Conservation (phyloP, 2,113 vertebrate species). For the Scophthalmus maximus region DNA sequence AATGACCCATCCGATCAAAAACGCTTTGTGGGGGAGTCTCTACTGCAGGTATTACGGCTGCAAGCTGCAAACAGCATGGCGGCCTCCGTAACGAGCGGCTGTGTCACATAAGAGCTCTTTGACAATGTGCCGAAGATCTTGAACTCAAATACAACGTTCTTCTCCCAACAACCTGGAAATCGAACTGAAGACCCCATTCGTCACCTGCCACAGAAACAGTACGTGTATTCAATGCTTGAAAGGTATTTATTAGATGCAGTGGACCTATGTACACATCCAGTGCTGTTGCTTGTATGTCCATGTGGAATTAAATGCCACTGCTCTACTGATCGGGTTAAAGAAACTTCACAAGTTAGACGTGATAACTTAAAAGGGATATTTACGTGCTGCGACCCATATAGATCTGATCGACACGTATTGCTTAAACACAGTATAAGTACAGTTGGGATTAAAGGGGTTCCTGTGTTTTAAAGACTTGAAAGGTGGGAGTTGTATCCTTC, state of each 20-base stretch:
- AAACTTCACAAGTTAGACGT: too few relatives aligned
- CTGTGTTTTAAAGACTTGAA: too few relatives aligned
- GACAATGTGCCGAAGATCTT: not conserved
- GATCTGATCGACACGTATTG: too few relatives aligned
- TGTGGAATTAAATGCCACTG: too few relatives aligned
- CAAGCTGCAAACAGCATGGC: conserved; percentile 62
- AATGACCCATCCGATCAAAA: not conserved
- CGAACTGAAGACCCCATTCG: not conserved
- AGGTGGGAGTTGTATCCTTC: too few relatives aligned
- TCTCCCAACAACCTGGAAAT: too few relatives aligned
- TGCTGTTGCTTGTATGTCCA: not conserved
- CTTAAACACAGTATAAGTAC: too few relatives aligned
- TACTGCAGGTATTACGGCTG: conserved; percentile 63
- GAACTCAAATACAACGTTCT: not conserved
- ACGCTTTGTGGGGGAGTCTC: conserved; percentile 35
- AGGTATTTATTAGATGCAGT: not conserved
- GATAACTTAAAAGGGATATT: too few relatives aligned
- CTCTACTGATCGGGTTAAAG: too few relatives aligned
- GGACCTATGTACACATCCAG: not conserved
- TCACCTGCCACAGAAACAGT: conserved; percentile 20
- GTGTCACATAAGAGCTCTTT: conserved; percentile 22
- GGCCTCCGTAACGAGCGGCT: conserved; percentile 45
- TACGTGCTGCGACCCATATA: too few relatives aligned
- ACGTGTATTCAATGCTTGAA: conserved; percentile 15
- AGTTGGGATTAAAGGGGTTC: too few relatives aligned